Base-by-base conservation (phyloP, 2,888 invertebrate genomes). In the Chironomus tentans region DNA sequence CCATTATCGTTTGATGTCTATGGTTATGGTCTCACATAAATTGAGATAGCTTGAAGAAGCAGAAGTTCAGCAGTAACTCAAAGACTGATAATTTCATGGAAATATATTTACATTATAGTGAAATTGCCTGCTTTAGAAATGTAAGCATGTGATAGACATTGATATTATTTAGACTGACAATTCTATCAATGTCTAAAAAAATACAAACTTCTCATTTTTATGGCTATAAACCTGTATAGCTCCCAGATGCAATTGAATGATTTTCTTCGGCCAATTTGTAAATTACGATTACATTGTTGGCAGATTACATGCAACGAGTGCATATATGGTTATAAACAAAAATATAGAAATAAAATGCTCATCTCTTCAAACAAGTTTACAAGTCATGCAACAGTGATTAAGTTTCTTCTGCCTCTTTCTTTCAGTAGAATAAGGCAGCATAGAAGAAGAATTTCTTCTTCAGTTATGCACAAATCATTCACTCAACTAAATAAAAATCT, bases 321-420 rank as follows among this genome's bases (percentile, higher is more conserved):
- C 38, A 68, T 28, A 38, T 38, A 38, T 38, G 38, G 38, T 38
- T 38, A 38, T 38, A 38, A 38, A 38, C 38, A 38, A 38, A 38
- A 38, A n/a, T n/a, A n/a, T n/a, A n/a, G n/a, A n/a, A n/a, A n/a
- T n/a, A n/a, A n/a, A n/a, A 38, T 38, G 38, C 68, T 68, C 28
- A 68, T 68, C 28, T 68, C 38, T 38, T 38, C 10, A 28, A 68
- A 68, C 68, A 68, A 68, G 68, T 68, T 68, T 70, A 5, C 70
- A 70, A 68, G 70, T 70, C 70, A 70, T 70, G 70, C 70, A 21
- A 70, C 22, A 28, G 70, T 48, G 48, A 70, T 70, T 70, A 70
- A 70, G 22, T 70, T 38, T 10, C 10, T 10, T 38, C 38, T 38
- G n/a, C 38, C 38, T 38, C 38, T 38, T 38, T 38, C 38, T 38